These are phyloP conservation scores for Clarias batrachus DNA, from an alignment of 2,113 vertebrate genomes.

Conservation along the genomic window DNA sequence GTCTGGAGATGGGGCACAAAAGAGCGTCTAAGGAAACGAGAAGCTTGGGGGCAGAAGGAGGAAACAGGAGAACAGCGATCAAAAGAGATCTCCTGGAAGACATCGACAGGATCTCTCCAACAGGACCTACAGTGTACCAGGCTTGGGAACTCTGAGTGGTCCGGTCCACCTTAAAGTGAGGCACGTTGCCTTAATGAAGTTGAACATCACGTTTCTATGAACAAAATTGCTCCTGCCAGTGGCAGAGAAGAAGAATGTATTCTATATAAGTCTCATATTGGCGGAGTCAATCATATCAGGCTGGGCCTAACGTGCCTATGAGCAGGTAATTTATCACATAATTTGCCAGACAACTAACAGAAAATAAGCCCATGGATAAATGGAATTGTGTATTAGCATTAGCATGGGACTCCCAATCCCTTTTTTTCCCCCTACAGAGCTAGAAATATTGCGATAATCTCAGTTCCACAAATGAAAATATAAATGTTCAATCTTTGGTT, in stretches of 20 bases:
- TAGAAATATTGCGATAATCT: background rate
- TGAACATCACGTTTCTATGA: background rate
- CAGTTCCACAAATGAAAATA: background rate
- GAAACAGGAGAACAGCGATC: background rate
- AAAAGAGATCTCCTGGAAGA: slow-evolving; percentile 40
- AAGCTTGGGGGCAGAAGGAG: slow-evolving; percentile 23
- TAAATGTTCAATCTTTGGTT: background rate
- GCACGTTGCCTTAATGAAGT: background rate
- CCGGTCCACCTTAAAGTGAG: background rate
- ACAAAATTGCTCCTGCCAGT: background rate
- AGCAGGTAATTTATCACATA: slow-evolving; percentile 1
- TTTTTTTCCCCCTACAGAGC: background rate
- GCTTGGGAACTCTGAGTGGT: slow-evolving; percentile 48
- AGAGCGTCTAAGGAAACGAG: background rate
- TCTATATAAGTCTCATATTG: slow-evolving; percentile 7
- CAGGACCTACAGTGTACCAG: slow-evolving; percentile 26
- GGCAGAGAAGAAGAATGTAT: background rate
- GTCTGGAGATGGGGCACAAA: slow-evolving; percentile 52
- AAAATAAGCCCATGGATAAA: background rate
- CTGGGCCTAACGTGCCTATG: background rate
- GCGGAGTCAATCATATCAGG: background rate
- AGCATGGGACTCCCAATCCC: background rate
- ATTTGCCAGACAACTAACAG: background rate
- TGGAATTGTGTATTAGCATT: slow-evolving; percentile 11
- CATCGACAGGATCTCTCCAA: slow-evolving; percentile 28